These are phyloP conservation scores for Cyanoliseus patagonus DNA, from an alignment of 2,113 vertebrate genomes.

Conservation along the genomic window DNA sequence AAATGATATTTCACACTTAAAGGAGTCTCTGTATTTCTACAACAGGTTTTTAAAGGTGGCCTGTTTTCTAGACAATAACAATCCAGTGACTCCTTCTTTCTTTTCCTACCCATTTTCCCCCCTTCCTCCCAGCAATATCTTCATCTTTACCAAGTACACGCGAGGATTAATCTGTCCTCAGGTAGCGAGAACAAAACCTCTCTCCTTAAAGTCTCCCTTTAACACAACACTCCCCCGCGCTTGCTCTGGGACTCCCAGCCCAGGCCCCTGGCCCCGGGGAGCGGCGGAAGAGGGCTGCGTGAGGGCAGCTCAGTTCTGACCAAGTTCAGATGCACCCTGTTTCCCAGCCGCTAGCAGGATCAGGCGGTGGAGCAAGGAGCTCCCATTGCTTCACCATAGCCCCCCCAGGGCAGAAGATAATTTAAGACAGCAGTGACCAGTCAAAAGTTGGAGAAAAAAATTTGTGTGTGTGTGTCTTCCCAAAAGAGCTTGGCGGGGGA, in stretches of 20 bases:
- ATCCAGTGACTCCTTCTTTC: constrained; percentile 26
- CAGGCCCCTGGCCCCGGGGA: background rate
- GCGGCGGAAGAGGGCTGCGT: background rate
- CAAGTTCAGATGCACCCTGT: background rate
- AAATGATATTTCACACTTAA: constrained; percentile 98
- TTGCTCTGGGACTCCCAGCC: background rate
- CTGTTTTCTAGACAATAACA: constrained; percentile 62
- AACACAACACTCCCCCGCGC: background rate
- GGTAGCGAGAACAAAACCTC: constrained; percentile 47
- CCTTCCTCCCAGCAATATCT: constrained; percentile 1
- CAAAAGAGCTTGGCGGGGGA: background rate
- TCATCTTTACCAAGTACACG: constrained; percentile 24
- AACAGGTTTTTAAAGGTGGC: constrained; percentile 72
- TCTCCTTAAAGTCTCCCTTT: background rate
- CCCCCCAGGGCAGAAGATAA: background rate
- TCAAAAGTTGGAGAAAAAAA: constrained; percentile 9
- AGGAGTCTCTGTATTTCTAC: constrained; percentile 80
- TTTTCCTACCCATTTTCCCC: background rate
- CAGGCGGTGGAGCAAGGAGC: background rate
- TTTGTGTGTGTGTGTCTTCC: background rate
- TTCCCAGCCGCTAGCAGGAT: background rate
- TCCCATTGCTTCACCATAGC: background rate
- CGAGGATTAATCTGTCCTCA: constrained; percentile 17
- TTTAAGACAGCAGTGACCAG: background rate
- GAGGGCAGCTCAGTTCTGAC: background rate